Conservation (phyloP, 2,888 invertebrate genomes). For the Platycheirus rosarum region DNA sequence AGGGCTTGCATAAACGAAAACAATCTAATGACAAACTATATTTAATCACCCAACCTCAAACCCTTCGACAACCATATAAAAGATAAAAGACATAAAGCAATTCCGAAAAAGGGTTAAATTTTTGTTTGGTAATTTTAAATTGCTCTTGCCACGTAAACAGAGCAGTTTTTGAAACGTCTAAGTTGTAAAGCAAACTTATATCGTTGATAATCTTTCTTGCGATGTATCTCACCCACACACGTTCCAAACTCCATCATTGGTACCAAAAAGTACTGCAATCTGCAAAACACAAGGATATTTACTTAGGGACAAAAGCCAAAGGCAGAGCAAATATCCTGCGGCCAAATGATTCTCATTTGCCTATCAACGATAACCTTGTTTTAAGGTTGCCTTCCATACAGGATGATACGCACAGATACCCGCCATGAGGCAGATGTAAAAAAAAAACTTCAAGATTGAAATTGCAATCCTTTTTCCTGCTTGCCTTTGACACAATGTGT, state of each 20-base stretch:
- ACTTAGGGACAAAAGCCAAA: constrained; percentile 35
- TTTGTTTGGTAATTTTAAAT: constrained; percentile 21
- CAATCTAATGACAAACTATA: constrained; percentile 47
- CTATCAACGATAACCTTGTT: constrained; percentile 50
- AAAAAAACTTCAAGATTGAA: constrained; percentile 30
- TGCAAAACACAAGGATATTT: constrained; percentile 42
- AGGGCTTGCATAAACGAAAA: constrained; percentile 23
- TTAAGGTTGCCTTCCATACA: constrained; percentile 41
- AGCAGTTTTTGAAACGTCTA: constrained; percentile 38
- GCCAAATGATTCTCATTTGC: constrained; percentile 57
- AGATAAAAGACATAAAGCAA: constrained; percentile 33
- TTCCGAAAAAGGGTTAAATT: constrained; percentile 39
- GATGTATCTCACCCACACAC: constrained; percentile 19
- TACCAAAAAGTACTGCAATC: background rate
- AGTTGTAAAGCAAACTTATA: constrained; percentile 65
- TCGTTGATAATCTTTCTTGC: constrained; percentile 53
- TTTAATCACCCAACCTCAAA: constrained; percentile 34
- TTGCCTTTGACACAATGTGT: constrained; percentile 33
- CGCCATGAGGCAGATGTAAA: background rate
- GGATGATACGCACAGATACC: constrained; percentile 27
- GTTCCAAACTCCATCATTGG: constrained; percentile 6
- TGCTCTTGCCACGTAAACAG: constrained; percentile 39
- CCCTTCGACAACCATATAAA: background rate
- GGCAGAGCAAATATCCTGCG: constrained; percentile 50
- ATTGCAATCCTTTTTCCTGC: constrained; percentile 33